These are phyloP conservation scores for Paedocypris micromegethes DNA, from an alignment of 2,797 vertebrate genomes.

Conservation along the genomic window DNA sequence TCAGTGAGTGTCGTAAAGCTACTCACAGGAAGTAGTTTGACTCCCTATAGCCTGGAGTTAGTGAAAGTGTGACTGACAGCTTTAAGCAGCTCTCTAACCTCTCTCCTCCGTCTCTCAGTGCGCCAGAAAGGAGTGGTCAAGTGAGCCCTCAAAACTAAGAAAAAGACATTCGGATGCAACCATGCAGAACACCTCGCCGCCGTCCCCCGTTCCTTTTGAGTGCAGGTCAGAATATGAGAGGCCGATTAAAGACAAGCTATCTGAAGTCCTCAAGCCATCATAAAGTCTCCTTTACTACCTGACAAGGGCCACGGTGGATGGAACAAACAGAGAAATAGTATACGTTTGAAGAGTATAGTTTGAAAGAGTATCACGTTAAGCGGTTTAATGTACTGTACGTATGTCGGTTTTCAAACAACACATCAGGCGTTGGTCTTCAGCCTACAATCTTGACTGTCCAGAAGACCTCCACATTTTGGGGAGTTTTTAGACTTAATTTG, in stretches of 20 bases:
- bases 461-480: too few species aligned
- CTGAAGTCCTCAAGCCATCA: constrained; percentile 36
- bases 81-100: constrained; percentile 65
- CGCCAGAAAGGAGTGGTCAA: constrained; percentile 67
- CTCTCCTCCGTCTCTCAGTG: constrained; percentile 59
- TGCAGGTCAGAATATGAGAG: constrained; percentile 55
- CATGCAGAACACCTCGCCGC: constrained; percentile 66
- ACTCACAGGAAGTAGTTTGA: constrained; percentile 12
- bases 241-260: constrained; percentile 41
- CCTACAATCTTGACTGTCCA: too few species aligned
- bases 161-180: constrained; percentile 62
- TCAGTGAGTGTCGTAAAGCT: too few species aligned
- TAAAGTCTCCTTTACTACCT: constrained; percentile 28
- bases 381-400: too few species aligned
- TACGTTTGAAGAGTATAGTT: too few species aligned
- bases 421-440: too few species aligned
- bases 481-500: too few species aligned
- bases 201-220: constrained; percentile 64
- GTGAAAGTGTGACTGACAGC: constrained; percentile 60
- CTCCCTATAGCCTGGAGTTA: constrained; percentile 19
- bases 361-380: too few species aligned
- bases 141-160: constrained; percentile 64
- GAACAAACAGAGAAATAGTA: too few species aligned
- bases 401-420: too few species aligned
- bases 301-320: constrained; percentile 3